Percentiles rank a stretch among this genome's conserved stretches.
Conservation (phyloP, 2,113 vertebrate species). For the Tupaia tana region DNA sequence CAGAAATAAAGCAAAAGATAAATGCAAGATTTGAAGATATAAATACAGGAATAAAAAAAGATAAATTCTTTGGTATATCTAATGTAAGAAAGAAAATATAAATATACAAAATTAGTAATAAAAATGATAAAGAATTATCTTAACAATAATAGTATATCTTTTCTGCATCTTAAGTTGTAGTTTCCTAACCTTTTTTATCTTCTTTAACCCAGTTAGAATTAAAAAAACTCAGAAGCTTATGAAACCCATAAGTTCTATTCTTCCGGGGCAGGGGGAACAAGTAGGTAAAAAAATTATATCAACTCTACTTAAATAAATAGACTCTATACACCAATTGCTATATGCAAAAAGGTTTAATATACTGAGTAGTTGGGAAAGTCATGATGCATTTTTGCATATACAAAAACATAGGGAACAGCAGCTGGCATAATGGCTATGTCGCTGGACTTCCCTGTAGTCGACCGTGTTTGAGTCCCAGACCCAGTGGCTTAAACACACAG, state of each 20-base stretch:
- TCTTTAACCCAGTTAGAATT: neutral
- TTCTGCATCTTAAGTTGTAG: neutral
- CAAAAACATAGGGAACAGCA: too few species aligned
- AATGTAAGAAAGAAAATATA: neutral
- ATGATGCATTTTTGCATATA: too few species aligned
- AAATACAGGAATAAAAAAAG: neutral
- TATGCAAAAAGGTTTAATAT: neutral
- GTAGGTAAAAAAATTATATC: neutral
- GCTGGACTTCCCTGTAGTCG: too few species aligned
- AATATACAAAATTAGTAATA: neutral
- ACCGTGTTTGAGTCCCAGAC: too few species aligned
- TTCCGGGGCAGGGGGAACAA: neutral
- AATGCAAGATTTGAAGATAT: neutral
- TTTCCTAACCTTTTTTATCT: neutral
- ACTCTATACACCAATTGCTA: neutral
- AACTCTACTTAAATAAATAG: neutral
- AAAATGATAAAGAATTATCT: neutral
- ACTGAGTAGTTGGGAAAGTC: too few species aligned
- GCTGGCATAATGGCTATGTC: too few species aligned
- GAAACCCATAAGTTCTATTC: neutral
- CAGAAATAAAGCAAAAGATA: constrained; percentile 27
- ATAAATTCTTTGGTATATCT: neutral
- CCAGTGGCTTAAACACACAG: too few species aligned
- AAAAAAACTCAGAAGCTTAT: neutral
- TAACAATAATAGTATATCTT: neutral